Conservation (phyloP, 2,113 vertebrate genomes). For the Hystrix cristata region DNA sequence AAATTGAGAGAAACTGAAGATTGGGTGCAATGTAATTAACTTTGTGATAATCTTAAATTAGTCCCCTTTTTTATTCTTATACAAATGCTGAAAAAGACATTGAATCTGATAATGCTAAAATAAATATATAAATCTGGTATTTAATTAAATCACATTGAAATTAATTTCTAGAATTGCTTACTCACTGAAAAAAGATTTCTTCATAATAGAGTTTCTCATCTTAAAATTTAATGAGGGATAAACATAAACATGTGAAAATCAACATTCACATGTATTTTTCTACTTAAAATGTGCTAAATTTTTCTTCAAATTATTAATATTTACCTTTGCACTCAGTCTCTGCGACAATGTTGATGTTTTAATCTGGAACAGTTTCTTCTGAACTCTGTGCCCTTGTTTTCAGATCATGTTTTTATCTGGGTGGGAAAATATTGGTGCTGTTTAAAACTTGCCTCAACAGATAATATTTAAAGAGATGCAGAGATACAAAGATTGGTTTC, state of each 20-base stretch:
- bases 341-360: neutral
- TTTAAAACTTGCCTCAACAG: conserved; percentile 73
- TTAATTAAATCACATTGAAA: conserved; percentile 54
- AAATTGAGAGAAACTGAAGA: conserved; percentile 62
- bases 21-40: conserved; percentile 68
- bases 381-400: conserved; percentile 57
- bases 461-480: conserved; percentile 64
- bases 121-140: conserved; percentile 39
- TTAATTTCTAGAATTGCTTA: conserved; percentile 33
- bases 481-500: conserved; percentile 10
- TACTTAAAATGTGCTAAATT: neutral
- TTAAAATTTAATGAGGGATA: conserved; percentile 11
- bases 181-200: conserved; percentile 18
- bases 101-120: conserved; percentile 51
- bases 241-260: neutral
- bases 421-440: neutral
- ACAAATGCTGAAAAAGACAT: neutral
- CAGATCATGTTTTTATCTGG: neutral
- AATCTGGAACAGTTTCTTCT: neutral
- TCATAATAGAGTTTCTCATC: neutral
- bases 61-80: conserved; percentile 48
- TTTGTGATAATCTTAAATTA: conserved; percentile 47
- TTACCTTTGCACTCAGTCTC: neutral
- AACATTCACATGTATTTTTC: neutral
- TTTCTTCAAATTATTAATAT: neutral